These are phyloP conservation scores for Butorides virescens DNA, from an alignment of 2,113 vertebrate genomes.

Conservation along the genomic window DNA sequence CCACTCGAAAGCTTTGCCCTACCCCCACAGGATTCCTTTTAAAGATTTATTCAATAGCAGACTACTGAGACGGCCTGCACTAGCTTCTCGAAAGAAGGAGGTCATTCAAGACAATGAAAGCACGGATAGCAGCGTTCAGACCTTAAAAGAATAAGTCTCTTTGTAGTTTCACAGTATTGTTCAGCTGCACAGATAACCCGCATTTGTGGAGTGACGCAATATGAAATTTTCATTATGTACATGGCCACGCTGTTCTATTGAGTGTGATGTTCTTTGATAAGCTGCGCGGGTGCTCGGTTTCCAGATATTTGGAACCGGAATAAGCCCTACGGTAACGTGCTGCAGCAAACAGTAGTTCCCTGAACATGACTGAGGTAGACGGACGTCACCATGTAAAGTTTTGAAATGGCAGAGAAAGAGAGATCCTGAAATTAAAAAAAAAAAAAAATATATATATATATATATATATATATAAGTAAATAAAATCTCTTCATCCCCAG, in stretches of 20 bases:
- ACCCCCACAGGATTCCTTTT: neutral
- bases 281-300: neutral
- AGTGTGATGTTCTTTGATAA: neutral
- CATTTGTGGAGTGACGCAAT: neutral
- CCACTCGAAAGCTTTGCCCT: neutral
- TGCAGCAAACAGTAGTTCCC: neutral
- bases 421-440: neutral
- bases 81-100: neutral
- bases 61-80: neutral
- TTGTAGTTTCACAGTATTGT: slow-evolving; percentile 2
- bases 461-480: neutral
- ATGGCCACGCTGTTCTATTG: neutral
- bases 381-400: neutral
- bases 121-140: neutral
- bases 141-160: slow-evolving; percentile 22
- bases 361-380: neutral
- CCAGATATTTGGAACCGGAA: neutral
- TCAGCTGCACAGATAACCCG: neutral
- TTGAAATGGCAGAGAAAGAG: neutral
- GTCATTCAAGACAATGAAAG: slow-evolving; percentile 29
- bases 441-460: too few species aligned
- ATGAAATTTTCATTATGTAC: neutral
- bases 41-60: slow-evolving; percentile 2
- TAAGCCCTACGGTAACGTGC: neutral
- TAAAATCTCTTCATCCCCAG: neutral